Conservation (phyloP, 2,888 invertebrate genomes). For the Calephelis perditalis region DNA sequence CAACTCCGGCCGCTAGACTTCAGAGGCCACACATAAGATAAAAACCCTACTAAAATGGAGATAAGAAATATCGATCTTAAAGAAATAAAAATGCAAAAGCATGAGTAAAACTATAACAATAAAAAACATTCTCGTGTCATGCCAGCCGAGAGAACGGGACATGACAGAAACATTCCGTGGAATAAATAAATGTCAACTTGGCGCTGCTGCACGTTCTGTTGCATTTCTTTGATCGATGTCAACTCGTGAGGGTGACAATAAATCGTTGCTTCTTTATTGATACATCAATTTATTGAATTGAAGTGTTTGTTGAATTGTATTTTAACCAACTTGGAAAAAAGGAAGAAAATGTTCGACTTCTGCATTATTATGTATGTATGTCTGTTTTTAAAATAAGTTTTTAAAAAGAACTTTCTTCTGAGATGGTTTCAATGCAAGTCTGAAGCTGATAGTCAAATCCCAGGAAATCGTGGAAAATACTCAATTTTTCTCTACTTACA, state of each 20-base stretch:
- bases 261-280: constrained; percentile 7
- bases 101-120: constrained; percentile 28
- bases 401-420: too few species aligned
- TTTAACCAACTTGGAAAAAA: too few species aligned
- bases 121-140: constrained; percentile 49
- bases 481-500: too few species aligned
- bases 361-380: too few species aligned
- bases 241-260: constrained; percentile 31
- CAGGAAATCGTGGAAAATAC: too few species aligned
- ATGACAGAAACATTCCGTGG: constrained; percentile 62
- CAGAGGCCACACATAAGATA: too few species aligned
- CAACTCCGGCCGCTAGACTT: too few species aligned
- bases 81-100: constrained; percentile 10
- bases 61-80: not conserved
- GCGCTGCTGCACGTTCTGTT: constrained; percentile 44
- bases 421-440: too few species aligned
- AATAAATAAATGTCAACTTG: constrained; percentile 73
- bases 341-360: too few species aligned
- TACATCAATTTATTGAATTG: not conserved
- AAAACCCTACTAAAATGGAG: too few species aligned
- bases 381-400: too few species aligned
- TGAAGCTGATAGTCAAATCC: too few species aligned
- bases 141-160: constrained; percentile 47
- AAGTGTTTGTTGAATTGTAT: not conserved
- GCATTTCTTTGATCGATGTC: constrained; percentile 61